phyloP scores from a whole-genome alignment of 2,888 invertebrate genomes.

The Tachina lurida region DNA sequence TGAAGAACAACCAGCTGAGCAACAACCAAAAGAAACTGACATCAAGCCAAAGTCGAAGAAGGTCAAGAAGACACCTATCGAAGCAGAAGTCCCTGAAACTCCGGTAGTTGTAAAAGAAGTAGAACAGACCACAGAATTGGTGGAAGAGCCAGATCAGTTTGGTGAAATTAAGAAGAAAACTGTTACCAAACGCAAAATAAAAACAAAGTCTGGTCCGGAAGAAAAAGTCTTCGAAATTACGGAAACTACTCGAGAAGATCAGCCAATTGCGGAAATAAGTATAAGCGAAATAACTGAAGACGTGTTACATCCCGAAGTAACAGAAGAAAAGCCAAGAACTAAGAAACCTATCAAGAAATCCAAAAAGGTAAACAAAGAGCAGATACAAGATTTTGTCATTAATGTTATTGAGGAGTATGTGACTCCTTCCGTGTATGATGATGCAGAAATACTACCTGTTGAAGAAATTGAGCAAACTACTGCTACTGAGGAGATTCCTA shows the following conservation, averaged over 20 bases:
- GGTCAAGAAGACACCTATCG: too few relatives aligned
- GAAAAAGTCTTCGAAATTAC: constrained; percentile 79
- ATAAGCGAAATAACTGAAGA: constrained; percentile 76
- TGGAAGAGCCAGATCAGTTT: constrained; percentile 71
- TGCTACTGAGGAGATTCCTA: constrained; percentile 69
- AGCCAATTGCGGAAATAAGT: constrained; percentile 81
- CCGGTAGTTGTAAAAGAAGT: constrained; percentile 69
- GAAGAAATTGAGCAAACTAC: constrained; percentile 73
- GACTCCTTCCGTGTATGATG: constrained; percentile 48
- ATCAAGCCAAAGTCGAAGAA: too few relatives aligned
- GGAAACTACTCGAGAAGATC: constrained; percentile 77
- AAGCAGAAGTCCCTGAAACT: too few relatives aligned
- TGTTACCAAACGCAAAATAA: constrained; percentile 77
- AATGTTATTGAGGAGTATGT: constrained; percentile 73
- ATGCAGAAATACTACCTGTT: constrained; percentile 67
- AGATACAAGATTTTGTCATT: constrained; percentile 76
- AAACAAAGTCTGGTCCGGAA: constrained; percentile 77
- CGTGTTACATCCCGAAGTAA: constrained; percentile 69
- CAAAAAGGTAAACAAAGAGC: constrained; percentile 78
- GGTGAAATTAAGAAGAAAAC: constrained; percentile 73
- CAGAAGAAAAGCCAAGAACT: constrained; percentile 62
- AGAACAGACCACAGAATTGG: constrained; percentile 72
- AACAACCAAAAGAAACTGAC: too few relatives aligned
- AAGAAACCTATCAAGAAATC: constrained; percentile 77
- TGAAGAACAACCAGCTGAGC: too few relatives aligned